phyloP scores from a whole-genome alignment of 2,113 vertebrate genomes.

The Aplodontia rufa region DNA sequence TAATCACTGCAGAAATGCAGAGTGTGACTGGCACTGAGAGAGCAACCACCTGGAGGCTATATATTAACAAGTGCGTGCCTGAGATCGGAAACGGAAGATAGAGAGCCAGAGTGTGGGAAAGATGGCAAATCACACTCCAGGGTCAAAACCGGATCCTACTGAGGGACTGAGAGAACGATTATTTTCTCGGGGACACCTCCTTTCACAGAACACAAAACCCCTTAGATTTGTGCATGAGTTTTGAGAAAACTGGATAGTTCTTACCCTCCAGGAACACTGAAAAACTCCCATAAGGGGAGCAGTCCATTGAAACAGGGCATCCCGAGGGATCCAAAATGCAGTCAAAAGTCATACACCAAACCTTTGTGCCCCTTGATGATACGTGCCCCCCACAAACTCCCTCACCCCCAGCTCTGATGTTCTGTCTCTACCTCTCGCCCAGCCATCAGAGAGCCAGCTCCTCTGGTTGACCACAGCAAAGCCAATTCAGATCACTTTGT shows the following conservation, averaged over 20 bases:
- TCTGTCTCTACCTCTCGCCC: background rate
- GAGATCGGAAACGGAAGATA: background rate
- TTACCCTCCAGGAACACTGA: background rate
- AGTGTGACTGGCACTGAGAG: background rate
- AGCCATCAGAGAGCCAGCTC: background rate
- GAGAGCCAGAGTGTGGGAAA: background rate
- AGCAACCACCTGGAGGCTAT: background rate
- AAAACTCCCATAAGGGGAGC: background rate
- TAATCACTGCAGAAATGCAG: background rate
- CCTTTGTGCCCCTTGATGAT: background rate
- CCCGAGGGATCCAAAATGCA: background rate
- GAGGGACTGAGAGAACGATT: background rate
- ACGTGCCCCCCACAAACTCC: background rate
- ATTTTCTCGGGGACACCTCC: background rate
- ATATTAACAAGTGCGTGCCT: background rate
- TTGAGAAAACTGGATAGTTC: background rate
- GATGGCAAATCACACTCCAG: background rate
- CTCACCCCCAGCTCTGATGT: background rate
- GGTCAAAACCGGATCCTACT: background rate
- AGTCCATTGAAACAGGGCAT: conserved; percentile 44
- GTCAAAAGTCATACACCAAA: background rate
- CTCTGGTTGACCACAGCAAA: background rate
- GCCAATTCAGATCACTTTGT: background rate
- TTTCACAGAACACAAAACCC: background rate
- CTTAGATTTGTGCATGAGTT: background rate